Percentiles rank a stretch among this genome's conserved stretches.
These are phyloP conservation scores for Himantopus leucocephalus DNA, from an alignment of 2,113 vertebrate genomes.

Conservation along the genomic window DNA sequence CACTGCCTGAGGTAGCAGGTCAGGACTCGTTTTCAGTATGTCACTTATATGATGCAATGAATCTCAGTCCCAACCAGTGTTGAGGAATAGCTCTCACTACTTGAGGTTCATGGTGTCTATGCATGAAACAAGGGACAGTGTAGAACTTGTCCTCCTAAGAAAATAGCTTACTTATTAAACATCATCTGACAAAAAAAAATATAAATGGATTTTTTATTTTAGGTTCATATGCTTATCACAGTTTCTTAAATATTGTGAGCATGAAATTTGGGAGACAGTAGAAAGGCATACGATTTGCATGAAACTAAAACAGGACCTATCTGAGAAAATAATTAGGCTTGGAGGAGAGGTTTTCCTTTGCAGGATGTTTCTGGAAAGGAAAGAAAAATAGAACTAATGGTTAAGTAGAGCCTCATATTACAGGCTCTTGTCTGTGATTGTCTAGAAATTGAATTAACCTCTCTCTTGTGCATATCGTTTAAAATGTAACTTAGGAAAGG, in stretches of 20 bases:
- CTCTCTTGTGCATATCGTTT: conserved; percentile 5
- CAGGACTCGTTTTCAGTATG: neutral
- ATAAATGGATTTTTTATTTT: neutral
- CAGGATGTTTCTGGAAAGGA: conserved; percentile 42
- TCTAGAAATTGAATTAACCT: conserved; percentile 45
- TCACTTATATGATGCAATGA: neutral
- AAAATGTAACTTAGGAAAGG: conserved; percentile 9
- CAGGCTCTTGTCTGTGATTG: neutral
- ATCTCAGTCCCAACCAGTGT: neutral
- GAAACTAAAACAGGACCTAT: neutral
- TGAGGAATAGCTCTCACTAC: neutral
- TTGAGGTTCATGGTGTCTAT: neutral
- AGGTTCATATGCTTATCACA: neutral
- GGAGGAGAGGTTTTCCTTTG: conserved; percentile 20
- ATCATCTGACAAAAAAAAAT: neutral
- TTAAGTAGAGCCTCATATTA: conserved; percentile 13
- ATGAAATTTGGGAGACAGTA: neutral
- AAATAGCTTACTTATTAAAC: neutral
- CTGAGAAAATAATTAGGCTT: conserved; percentile 51
- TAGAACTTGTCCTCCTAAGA: neutral
- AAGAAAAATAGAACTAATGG: conserved; percentile 36
- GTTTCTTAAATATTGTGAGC: neutral
- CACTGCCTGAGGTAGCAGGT: neutral
- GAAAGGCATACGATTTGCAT: neutral
- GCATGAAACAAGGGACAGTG: neutral